Evolutionary conservation across 2,888 invertebrate genomes (phyloP), one percentile per base, ranked within the genome.

Genomic region (Pardosa pseudoannulata): DNA sequence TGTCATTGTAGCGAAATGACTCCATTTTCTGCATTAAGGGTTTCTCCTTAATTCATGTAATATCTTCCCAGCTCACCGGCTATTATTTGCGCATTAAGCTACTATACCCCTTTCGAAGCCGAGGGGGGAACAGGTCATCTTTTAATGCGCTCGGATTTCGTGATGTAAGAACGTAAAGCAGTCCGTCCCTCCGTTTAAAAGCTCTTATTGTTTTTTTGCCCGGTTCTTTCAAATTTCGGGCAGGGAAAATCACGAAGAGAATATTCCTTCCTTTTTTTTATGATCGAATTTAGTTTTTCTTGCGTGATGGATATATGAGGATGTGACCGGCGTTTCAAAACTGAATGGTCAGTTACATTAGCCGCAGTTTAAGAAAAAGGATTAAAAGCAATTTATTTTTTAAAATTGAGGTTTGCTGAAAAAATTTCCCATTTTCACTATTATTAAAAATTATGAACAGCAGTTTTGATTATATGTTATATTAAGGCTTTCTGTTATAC

Each of bases 1-100:
- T 83, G 83, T 83, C 83, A 83, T 83, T 83, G 83, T 78, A 50
- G 50, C 56, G 28, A 83, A 72, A 83, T 56, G 78, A 78, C 83
- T 83, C 78, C 83, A 83, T 73, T 76, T 83, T 56, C 67, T 31
- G 32, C 32, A 32, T n/a, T n/a, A 16, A 23, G 56, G 56, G 1
- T 56, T 56, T 3, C 23, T 16, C 23, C 56, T 16, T 56, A 56
- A 56, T 56, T 19, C 56, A 56, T 23, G 23, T 56, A 23, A 56
- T 56, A 23, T 23, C 23, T 56, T 23, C 23, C 16, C 67, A 31
- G 32, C 28, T 6, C 29, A 9, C 31, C 9, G 50, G 71, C 72
- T 71, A 78, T 82, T 82, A 82, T 70, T 70, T 56, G 71, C 71
- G 64, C 78, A 78, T 83, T 78, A 83, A 41, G 64, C 64, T 56